Evolutionary conservation across 2,797 vertebrate species (phyloP).

Genomic region (Heteromormyrus szaboi): DNA sequence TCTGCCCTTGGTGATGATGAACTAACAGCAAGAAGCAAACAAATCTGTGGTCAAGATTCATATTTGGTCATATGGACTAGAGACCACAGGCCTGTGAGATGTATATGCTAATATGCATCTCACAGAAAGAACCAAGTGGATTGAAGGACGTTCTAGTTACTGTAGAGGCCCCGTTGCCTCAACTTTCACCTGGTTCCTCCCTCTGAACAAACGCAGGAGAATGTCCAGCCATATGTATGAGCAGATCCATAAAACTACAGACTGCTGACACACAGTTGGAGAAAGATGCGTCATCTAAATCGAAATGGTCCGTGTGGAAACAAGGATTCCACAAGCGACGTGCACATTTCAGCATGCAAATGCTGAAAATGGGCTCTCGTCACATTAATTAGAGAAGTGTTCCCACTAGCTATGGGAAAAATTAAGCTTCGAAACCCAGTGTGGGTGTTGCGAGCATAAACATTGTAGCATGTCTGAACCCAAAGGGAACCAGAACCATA

Average conservation of each 20-base stretch:
- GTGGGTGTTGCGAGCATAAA: not conserved
- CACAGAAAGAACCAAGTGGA: not conserved
- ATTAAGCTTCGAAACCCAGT: not conserved
- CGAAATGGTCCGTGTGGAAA: not conserved
- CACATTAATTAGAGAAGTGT: not conserved
- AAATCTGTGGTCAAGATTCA: not conserved
- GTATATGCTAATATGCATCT: not conserved
- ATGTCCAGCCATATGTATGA: not conserved
- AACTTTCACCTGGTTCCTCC: not conserved
- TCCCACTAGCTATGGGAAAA: not conserved
- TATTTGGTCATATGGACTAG: not conserved
- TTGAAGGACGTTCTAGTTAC: not conserved
- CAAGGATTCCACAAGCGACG: not conserved
- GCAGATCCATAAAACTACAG: not conserved
- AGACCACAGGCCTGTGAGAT: not conserved
- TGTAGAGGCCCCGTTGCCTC: not conserved
- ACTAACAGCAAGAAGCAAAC: not conserved
- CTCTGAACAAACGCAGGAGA: not conserved
- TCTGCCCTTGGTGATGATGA: not conserved
- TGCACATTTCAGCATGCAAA: not conserved
- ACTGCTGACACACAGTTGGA: not conserved
- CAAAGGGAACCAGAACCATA: not conserved
- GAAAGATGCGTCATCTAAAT: not conserved
- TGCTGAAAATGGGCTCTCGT: not conserved
- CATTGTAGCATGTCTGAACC: not conserved